Base-by-base conservation (phyloP, 2,113 vertebrate species). In the Delphinus delphis region DNA sequence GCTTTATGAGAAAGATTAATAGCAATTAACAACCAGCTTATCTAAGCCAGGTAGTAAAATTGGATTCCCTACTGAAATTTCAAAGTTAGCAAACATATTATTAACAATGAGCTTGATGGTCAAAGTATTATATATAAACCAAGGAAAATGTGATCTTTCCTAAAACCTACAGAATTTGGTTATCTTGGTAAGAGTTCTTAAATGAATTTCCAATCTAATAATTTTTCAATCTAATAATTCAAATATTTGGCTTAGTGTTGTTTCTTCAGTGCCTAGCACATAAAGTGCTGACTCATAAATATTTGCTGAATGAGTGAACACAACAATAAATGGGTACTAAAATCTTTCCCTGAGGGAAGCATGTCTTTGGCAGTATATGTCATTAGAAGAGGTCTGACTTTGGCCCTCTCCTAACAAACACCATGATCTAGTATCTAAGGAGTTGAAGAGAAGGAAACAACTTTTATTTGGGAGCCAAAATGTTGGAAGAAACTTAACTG, bases 241-340 rank as follows among this genome's bases (percentile, higher is more conserved):
- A 74, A 47, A 36, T 38, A n/a, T n/a, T 83, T n/a, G 36, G 41
- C 33, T 60, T 28, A 8, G 9, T 2, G 0, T 14, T 15, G 1
- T 31, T 85, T 60, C 8, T n/a, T 53, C 1, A 65, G 36, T 38
- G 5, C 8, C 31, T 8, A 5, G 14, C 31, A 23, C 8, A 2
- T 13, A 13, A 44, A 23, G 13, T 26, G 4, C 17, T 17, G 15
- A 41, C 23, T 47, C 9, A 1, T 18, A 41, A 38, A 21, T 44
- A 28, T 67, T 62, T 65, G 15, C 83, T 67, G 36, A 79, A 62
- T 53, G 63, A 41, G 23, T 65, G 60, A 44, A 26, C 12, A 5
- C 3, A 3, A 28, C 3, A 67, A 11, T 50, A 44, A 31, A 20
- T 12, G 25, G 3, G 1, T 1, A 26, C 23, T 1, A 1, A 12